These are phyloP conservation scores for Trachymyrmex septentrionalis DNA, from an alignment of 1,140 invertebrate genomes.

Conservation along the genomic window DNA sequence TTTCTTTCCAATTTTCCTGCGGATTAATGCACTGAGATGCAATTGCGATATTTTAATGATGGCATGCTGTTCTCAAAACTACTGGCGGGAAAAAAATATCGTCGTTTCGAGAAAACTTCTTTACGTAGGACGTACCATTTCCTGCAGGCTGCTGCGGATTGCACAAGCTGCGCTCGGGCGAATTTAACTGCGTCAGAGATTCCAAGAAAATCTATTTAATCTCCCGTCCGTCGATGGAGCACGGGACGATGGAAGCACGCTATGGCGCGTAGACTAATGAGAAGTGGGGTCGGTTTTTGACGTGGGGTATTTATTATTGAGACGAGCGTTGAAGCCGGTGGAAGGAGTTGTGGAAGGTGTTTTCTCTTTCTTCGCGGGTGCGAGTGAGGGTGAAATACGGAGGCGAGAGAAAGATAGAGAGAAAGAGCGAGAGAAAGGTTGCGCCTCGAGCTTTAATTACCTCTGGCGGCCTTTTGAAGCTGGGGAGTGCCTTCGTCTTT, in stretches of 20 bases:
- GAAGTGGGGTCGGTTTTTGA: constrained; percentile 55
- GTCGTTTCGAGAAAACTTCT: constrained; percentile 28
- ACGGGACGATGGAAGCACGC: constrained; percentile 18
- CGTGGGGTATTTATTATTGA: constrained; percentile 75
- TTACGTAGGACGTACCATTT: constrained; percentile 29
- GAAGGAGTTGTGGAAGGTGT: constrained; percentile 27
- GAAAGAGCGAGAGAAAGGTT: constrained; percentile 62
- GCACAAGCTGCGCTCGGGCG: constrained; percentile 56
- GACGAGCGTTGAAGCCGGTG: constrained; percentile 21
- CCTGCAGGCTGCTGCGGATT: constrained; percentile 31
- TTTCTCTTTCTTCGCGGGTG: constrained; percentile 57
- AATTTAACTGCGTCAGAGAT: constrained; percentile 66
- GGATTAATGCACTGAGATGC: not conserved
- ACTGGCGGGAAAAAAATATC: constrained; percentile 20
- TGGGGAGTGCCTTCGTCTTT: constrained; percentile 51
- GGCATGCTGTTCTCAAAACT: not conserved
- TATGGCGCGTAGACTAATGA: constrained; percentile 67
- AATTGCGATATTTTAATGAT: not conserved
- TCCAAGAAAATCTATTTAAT: constrained; percentile 75
- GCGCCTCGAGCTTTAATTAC: constrained; percentile 78
- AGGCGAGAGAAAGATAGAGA: constrained; percentile 14
- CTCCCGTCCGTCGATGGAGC: constrained; percentile 66
- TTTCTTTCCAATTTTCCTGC: not conserved
- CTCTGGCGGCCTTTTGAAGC: constrained; percentile 76
- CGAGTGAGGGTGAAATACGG: constrained; percentile 24